Base-by-base conservation (phyloP, 1,140 invertebrate genomes). In the Meloidogyne chitwoodi region DNA sequence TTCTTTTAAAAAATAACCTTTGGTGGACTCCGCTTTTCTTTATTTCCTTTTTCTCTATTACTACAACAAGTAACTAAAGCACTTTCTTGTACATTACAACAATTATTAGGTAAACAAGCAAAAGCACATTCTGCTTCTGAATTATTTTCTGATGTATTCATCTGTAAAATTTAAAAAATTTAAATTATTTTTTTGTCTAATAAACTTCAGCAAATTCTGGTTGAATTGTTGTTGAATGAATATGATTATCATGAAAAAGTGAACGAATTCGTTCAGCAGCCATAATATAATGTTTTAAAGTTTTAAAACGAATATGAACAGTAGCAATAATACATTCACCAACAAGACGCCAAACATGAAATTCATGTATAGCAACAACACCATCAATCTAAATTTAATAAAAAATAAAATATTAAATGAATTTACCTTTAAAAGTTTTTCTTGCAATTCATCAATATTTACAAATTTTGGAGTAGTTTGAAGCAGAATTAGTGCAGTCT, bases 271-370 rank as follows among this genome's bases (percentile, higher is more conserved):
- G 81, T 38, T 84, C 84, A 11, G 90, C 90, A 29, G 90, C 87
- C 22, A 81, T 72, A 87, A 90, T 88, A 79, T 91, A 91, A 62
- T 90, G 88, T 19, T 85, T 73, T 22, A 90, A 81, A 79, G 89
- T 89, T 27, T 83, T 85, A 81, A 89, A 90, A 24, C 87, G 84
- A 29, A 91, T 89, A 81, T 91, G 90, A 16, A 90, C 89, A 2
- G 90, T 90, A 0, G 90, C 90, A 69, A 91, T 90, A 27, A 91
- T 89, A 63, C 70, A 64, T 64, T 73, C 70, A 31, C 70, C 70
- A 90, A 89, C 88, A 69, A 91, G 80, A 77, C 90, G 89, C 90
- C 90, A 91, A 19, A 91, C 88, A 79, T 91, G 90, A 79, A 91
- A 89, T 77, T 91, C 91, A 77, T 91, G 90, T 10, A 91, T 88